Conservation (phyloP, 2,797 vertebrate genomes). For the Xyrichtys novacula region DNA sequence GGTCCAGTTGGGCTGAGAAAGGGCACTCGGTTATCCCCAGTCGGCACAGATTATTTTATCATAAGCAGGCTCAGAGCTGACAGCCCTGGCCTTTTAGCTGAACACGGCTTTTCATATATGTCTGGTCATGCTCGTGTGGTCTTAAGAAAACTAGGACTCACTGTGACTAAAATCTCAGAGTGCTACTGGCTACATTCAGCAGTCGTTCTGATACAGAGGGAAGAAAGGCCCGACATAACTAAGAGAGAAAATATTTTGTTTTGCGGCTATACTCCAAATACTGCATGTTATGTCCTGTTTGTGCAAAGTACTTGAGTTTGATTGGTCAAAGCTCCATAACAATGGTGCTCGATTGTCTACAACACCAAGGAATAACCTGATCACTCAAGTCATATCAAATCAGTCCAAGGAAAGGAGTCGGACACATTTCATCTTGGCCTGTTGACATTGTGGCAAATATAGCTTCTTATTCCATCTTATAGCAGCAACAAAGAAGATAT, state of each 20-base stretch:
- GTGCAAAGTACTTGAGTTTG: background rate
- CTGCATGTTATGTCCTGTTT: background rate
- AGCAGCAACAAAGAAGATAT: no score
- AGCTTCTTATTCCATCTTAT: no score
- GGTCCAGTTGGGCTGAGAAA: conserved; percentile 63
- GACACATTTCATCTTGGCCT: no score
- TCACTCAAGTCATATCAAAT: no score
- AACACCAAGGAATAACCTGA: no score
- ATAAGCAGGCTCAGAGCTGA: conserved; percentile 67
- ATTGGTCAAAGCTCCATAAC: no score
- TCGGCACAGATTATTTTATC: conserved; percentile 72
- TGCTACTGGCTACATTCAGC: conserved; percentile 41
- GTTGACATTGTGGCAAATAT: no score
- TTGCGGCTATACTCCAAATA: background rate
- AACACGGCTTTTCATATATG: conserved; percentile 64
- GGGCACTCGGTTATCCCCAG: conserved; percentile 69
- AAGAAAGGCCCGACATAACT: conserved; percentile 18
- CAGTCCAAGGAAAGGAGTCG: no score
- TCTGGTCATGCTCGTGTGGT: conserved; percentile 64
- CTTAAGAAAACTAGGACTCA: conserved; percentile 58
- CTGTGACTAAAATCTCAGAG: conserved; percentile 44
- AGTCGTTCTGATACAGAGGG: conserved; percentile 36
- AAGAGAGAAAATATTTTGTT: conserved; percentile 10
- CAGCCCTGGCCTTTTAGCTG: conserved; percentile 75
- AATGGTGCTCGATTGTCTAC: no score